A percentile compares a stretch with the other conserved stretches of the same genome.
These are phyloP conservation scores for Chloropsis hardwickii DNA, from an alignment of 2,113 vertebrate genomes.

Conservation along the genomic window DNA sequence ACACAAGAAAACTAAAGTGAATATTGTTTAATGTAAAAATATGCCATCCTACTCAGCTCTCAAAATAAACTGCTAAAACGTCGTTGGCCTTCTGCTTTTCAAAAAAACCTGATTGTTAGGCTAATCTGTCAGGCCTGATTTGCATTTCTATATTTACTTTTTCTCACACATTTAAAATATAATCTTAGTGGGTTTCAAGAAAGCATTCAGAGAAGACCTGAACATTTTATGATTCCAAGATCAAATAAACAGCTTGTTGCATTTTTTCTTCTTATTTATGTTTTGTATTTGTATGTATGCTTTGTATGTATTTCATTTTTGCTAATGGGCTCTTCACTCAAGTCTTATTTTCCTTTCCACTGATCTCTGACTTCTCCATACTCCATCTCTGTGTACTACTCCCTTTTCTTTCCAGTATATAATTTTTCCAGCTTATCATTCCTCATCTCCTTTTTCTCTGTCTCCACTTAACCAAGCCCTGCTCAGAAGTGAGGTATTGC, in stretches of 20 bases:
- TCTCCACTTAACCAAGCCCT: neutral
- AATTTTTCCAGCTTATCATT: neutral
- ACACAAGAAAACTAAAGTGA: constrained; percentile 63
- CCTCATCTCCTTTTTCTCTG: neutral
- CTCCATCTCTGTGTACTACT: neutral
- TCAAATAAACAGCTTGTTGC: neutral
- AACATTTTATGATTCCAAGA: neutral
- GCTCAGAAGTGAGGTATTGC: neutral
- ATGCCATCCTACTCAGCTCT: constrained; percentile 13
- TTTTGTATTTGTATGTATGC: neutral
- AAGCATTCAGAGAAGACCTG: neutral
- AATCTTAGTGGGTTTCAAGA: neutral
- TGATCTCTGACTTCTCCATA: neutral
- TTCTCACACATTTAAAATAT: constrained; percentile 5
- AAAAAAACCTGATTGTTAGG: neutral
- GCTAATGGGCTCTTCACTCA: neutral
- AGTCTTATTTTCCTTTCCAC: neutral
- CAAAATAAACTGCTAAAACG: constrained; percentile 28
- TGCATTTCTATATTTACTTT: constrained; percentile 31
- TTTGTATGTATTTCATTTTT: neutral
- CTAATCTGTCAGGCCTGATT: constrained; percentile 17
- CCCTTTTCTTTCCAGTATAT: neutral
- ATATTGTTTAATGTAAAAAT: constrained; percentile 57
- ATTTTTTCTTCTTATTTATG: neutral
- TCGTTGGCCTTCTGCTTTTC: neutral